Conservation (phyloP, 2,113 vertebrate genomes). For the Xenopus tropicalis region UCB_Xtro_10.0 CM004450.2:100253001-100253500, state of each 20-base stretch:
- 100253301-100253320: neutral
- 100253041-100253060: too few relatives aligned
- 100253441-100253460: too few relatives aligned
- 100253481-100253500: too few relatives aligned
- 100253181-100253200: neutral
- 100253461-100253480: too few relatives aligned
- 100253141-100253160: neutral
- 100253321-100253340: neutral
- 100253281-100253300: neutral
- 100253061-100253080: too few relatives aligned
- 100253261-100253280: neutral
- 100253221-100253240: neutral
- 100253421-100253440: neutral
- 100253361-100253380: neutral
- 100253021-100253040: too few relatives aligned
- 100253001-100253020: too few relatives aligned
- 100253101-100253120: too few relatives aligned
- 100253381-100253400: neutral
- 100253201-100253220: neutral
- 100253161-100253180: neutral
- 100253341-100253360: neutral
- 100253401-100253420: neutral
- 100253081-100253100: too few relatives aligned
- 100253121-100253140: neutral
- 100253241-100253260: neutral